Evolutionary conservation across 92 coral and sea anemone species (phyloP).

Genomic region (Galaxea fascicularis): DNA sequence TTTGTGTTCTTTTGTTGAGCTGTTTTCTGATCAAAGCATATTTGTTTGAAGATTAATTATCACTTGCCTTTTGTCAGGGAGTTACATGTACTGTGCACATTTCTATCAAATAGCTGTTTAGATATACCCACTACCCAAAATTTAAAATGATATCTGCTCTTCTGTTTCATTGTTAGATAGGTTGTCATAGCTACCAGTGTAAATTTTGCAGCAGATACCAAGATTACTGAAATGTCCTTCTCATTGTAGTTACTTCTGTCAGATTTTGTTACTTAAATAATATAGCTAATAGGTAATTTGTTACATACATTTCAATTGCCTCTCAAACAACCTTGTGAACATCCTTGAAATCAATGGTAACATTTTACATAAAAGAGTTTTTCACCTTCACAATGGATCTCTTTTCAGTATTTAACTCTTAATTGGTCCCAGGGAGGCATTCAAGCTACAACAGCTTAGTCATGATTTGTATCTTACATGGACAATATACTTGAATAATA

Average conservation of each 20-base stretch:
- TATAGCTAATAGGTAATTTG: neutral
- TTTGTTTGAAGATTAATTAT: neutral
- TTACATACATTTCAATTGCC: neutral
- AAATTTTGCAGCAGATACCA: neutral
- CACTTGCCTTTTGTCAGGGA: neutral
- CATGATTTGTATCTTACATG: neutral
- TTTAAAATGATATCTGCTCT: conserved; percentile 29
- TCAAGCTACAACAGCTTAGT: neutral
- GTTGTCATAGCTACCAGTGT: neutral
- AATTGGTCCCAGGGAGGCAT: neutral
- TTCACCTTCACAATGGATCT: neutral
- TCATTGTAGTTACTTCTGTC: conserved; percentile 9
- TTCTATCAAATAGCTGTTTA: neutral
- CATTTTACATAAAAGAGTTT: neutral
- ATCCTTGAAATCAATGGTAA: neutral
- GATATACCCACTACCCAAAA: neutral
- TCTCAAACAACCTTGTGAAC: neutral
- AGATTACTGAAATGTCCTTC: neutral
- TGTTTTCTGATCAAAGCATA: neutral
- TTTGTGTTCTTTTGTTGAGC: neutral
- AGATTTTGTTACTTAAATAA: conserved; percentile 5
- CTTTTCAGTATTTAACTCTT: neutral
- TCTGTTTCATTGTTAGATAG: neutral
- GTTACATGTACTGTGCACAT: neutral
- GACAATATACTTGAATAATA: conserved; percentile 22